Evolutionary conservation across 1,140 invertebrate genomes (phyloP).

Genomic region (Drosophila chauvacae): DNA sequence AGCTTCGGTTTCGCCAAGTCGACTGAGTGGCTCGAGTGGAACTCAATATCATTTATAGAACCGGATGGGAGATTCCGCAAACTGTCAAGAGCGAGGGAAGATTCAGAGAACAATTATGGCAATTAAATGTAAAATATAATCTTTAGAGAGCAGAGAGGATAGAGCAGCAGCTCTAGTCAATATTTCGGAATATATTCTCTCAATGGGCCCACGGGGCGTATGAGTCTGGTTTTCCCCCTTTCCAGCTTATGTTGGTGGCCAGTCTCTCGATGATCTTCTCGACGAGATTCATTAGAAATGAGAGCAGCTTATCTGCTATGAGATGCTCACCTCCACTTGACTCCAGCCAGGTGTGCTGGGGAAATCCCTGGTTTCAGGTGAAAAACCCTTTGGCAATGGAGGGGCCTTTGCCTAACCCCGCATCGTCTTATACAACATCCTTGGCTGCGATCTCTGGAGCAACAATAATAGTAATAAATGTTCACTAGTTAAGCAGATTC

Average conservation of each 20-base stretch:
- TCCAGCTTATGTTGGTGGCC: not conserved
- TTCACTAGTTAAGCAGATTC: not conserved
- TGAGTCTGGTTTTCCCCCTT: slow-evolving; percentile 1
- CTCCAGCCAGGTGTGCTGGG: not conserved
- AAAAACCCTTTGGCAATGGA: not conserved
- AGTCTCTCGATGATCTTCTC: not conserved
- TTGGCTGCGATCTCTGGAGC: not conserved
- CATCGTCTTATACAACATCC: not conserved
- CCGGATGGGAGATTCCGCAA: slow-evolving; percentile 36
- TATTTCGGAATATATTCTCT: not conserved
- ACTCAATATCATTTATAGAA: slow-evolving; percentile 50
- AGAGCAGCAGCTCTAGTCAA: not conserved
- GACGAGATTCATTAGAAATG: too few species aligned
- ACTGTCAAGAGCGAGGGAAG: not conserved
- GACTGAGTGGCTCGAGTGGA: slow-evolving; percentile 37
- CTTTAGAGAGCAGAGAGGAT: not conserved
- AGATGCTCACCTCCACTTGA: too few species aligned
- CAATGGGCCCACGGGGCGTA: not conserved
- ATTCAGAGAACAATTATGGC: not conserved
- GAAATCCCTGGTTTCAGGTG: not conserved
- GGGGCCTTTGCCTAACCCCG: too few species aligned
- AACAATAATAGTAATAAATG: not conserved
- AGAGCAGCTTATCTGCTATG: too few species aligned
- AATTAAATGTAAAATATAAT: too few species aligned
- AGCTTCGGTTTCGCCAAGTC: slow-evolving; percentile 8